phyloP scores from a whole-genome alignment of 1,140 invertebrate species.

The Epicauta chinensis region DNA sequence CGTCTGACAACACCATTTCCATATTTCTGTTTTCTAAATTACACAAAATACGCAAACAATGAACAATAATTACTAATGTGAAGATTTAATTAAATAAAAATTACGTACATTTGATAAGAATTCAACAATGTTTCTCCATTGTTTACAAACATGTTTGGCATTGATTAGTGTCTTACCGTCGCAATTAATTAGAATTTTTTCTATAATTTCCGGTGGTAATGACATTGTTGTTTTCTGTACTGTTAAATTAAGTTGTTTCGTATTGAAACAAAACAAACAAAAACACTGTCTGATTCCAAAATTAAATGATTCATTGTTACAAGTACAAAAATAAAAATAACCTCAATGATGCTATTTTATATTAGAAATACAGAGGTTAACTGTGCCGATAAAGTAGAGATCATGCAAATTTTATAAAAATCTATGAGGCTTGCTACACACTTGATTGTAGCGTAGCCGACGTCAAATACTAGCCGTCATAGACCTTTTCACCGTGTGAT shows the following conservation, averaged over 20 bases:
- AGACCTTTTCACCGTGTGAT: too few relatives aligned
- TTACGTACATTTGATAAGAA: slow-evolving; percentile 31
- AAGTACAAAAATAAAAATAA: too few relatives aligned
- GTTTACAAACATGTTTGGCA: slow-evolving; percentile 25
- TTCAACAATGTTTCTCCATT: slow-evolving; percentile 29
- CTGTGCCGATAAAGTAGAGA: too few relatives aligned
- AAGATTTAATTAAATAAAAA: slow-evolving; percentile 5
- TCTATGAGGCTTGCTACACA: too few relatives aligned
- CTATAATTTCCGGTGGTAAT: slow-evolving; percentile 35
- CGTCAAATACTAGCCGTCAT: too few relatives aligned
- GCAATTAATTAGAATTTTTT: slow-evolving; percentile 33
- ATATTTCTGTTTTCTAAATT: slow-evolving; percentile 35
- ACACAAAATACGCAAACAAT: slow-evolving; percentile 18
- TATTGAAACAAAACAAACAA: too few relatives aligned
- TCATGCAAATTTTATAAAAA: too few relatives aligned
- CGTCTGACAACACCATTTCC: slow-evolving; percentile 35
- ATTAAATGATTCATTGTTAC: too few relatives aligned
- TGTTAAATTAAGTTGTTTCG: neutral
- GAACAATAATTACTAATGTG: neutral
- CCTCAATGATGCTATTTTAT: too few relatives aligned
- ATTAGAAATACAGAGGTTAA: too few relatives aligned
- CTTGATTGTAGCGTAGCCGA: too few relatives aligned
- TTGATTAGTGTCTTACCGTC: slow-evolving; percentile 35
- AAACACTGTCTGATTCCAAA: too few relatives aligned
- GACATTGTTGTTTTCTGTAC: slow-evolving; percentile 18